Conservation (phyloP, 1,140 invertebrate species). For the Magallana gigas region DNA sequence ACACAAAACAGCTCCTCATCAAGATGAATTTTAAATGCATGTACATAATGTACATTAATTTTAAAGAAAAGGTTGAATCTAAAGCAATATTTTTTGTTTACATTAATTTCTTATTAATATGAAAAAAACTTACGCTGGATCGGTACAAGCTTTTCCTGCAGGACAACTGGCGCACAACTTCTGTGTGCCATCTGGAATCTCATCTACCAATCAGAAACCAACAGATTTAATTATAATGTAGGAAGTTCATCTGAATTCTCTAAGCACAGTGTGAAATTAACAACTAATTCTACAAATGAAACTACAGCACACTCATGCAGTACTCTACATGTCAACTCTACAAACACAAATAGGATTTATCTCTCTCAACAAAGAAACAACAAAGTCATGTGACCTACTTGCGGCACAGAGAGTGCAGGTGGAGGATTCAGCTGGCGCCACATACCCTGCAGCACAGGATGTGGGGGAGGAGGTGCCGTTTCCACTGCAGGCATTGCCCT, state of each 20-base stretch:
- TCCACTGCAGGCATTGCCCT: slow-evolving; percentile 58
- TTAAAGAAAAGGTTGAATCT: no score
- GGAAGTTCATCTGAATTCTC: not conserved
- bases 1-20: not conserved
- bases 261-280: no score
- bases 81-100: no score
- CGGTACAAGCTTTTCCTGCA: slow-evolving; percentile 67
- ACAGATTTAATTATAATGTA: not conserved
- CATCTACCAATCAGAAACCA: slow-evolving; percentile 48
- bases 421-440: slow-evolving; percentile 60
- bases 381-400: slow-evolving; percentile 40
- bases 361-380: not conserved
- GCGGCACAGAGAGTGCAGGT: slow-evolving; percentile 65
- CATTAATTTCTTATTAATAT: no score
- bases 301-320: no score
- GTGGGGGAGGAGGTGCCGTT: slow-evolving; percentile 59
- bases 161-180: slow-evolving; percentile 64
- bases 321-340: not conserved
- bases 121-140: slow-evolving; percentile 62
- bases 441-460: slow-evolving; percentile 63
- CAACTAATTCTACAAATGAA: no score
- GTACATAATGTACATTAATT: not conserved
- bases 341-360: not conserved
- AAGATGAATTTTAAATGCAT: not conserved
- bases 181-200: slow-evolving; percentile 57